phyloP scores from a whole-genome alignment of 2,797 vertebrate species.

The Bovichtus variegatus region DNA sequence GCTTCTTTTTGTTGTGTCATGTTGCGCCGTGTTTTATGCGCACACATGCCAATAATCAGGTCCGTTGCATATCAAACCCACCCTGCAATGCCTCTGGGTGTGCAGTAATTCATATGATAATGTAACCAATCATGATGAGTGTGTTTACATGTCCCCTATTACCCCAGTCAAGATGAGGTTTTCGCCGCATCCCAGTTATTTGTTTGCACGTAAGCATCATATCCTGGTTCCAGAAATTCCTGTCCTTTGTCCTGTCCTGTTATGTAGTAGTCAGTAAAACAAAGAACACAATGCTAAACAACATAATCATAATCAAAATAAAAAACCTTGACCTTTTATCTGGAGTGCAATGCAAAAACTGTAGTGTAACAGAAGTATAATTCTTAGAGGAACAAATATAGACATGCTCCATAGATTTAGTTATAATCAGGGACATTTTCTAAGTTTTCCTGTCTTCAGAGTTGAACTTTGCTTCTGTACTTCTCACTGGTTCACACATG shows the following conservation, averaged over 20 bases:
- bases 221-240: background rate
- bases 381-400: background rate
- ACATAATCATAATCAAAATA: background rate
- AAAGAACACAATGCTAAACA: background rate
- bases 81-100: background rate
- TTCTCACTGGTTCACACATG: conserved; percentile 40
- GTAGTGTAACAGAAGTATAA: background rate
- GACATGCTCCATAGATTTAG: background rate
- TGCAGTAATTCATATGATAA: background rate
- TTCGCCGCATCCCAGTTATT: background rate
- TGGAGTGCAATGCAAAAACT: background rate
- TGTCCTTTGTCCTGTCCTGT: background rate
- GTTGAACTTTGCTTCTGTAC: conserved; percentile 8
- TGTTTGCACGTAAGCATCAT: background rate
- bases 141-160: background rate
- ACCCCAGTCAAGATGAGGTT: background rate
- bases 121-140: background rate
- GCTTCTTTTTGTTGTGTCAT: background rate
- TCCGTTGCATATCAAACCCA: background rate
- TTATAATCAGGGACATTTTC: conserved; percentile 2
- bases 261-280: background rate
- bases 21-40: background rate
- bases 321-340: conserved; percentile 6
- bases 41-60: background rate
- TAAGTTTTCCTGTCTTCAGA: conserved; percentile 2